phyloP scores from a whole-genome alignment of 2,888 invertebrate genomes.

The Fissipunctia ypsillon region DNA sequence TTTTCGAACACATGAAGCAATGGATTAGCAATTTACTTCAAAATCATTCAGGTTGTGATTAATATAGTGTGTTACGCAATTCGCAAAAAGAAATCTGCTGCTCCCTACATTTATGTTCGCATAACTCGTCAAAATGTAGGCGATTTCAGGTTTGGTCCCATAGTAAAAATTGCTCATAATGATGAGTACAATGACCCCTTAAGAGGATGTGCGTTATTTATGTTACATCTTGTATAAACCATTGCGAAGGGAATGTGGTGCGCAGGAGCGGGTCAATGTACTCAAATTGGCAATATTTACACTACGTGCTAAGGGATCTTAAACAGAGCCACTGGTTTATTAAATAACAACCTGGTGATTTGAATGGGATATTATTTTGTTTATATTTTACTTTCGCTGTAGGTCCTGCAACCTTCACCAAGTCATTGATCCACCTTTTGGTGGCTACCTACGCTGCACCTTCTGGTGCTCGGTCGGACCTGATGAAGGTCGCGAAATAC shows the following conservation, averaged over 20 bases:
- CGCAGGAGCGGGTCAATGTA: conserved; percentile 32
- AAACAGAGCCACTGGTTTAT: conserved; percentile 30
- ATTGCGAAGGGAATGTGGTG: conserved; percentile 38
- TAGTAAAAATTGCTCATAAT: no score
- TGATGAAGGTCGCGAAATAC: not conserved
- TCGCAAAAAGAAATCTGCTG: no score
- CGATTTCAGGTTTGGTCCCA: no score
- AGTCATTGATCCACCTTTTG: not conserved
- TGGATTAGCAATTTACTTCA: no score
- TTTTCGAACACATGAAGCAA: no score
- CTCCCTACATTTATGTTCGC: no score
- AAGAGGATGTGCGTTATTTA: no score
- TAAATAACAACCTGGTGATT: not conserved
- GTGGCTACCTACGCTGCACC: not conserved
- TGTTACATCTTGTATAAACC: no score
- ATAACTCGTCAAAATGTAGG: no score
- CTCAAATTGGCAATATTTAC: conserved; percentile 62
- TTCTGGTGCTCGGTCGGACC: not conserved
- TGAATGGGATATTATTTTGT: conserved; percentile 27
- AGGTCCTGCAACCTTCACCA: not conserved
- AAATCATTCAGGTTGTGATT: no score
- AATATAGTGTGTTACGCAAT: no score
- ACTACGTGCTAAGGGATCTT: conserved; percentile 33
- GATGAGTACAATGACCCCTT: no score
- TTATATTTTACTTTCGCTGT: not conserved